Percentiles rank a stretch among this genome's conserved stretches.
phyloP scores from a whole-genome alignment of 2,888 invertebrate species.

The Lissonota sp. region DNA sequence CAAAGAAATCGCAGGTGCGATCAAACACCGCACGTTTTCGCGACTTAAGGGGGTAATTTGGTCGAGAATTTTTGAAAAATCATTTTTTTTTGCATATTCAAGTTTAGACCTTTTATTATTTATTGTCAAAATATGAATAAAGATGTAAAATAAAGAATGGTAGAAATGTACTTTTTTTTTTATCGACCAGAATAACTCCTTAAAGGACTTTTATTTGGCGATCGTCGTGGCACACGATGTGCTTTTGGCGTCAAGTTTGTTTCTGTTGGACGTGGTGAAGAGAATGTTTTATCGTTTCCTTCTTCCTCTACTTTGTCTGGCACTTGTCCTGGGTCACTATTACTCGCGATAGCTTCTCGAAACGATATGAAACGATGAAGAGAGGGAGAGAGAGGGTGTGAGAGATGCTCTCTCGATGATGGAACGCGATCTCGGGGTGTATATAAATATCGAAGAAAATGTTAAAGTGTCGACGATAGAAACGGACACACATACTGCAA shows the following conservation, averaged over 20 bases:
- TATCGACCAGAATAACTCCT: no score
- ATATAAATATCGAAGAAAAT: conserved; percentile 38
- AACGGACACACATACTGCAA: conserved; percentile 51
- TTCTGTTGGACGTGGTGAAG: conserved; percentile 49
- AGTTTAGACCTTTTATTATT: no score
- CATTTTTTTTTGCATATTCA: no score
- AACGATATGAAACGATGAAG: conserved; percentile 36
- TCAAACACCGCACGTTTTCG: background rate
- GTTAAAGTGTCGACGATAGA: conserved; percentile 37
- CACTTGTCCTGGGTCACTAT: conserved; percentile 17
- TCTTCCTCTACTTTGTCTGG: conserved; percentile 30
- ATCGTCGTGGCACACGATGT: background rate
- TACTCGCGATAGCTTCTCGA: conserved; percentile 50
- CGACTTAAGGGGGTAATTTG: no score
- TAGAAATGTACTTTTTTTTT: no score
- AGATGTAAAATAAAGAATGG: no score
- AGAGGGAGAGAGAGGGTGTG: conserved; percentile 44
- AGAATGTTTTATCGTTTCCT: conserved; percentile 49
- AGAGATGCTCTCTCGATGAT: conserved; percentile 23
- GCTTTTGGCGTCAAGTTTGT: conserved; percentile 61
- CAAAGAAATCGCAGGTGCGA: background rate
- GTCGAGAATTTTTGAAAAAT: no score
- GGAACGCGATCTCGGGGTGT: conserved; percentile 27
- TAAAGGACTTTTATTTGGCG: no score
- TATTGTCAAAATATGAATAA: no score